Base-by-base conservation (phyloP, 2,113 vertebrate species). In the Leptocoma aspasia region DNA sequence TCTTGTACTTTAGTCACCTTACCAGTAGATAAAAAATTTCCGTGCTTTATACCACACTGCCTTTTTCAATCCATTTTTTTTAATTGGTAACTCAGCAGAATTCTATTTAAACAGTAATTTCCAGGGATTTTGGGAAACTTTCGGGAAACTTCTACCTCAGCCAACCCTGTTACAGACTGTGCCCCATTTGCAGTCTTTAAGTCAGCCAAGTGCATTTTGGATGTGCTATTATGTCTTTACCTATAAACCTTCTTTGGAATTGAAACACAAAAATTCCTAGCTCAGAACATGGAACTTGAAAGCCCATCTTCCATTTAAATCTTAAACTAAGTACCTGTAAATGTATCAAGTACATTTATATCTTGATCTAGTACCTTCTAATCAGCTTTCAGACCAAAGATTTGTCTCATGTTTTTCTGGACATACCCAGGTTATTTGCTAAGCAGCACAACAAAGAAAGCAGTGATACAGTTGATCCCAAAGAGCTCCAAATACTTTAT, bases 41-140 rank as follows among this genome's bases (percentile, higher is more conserved):
- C 75, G 63, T 90, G 78, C 90, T 96, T 88, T 91, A 85, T 96
- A 90, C 89, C 86, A 82, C 41, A n/a, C 56, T 81, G 82, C 45
- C 61, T 86, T 97, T 92, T 96, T 95, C 93, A 93, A 70, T 95
- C 66, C 56, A 94, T 92, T 80, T 85, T 95, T 95, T 96, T 85
- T 89, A 98, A 98, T 92, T 96, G 94, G 89, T 95, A 96, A 88
- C 88, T 94, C 90, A 86, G 81, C n/a, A 75, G 66, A 86, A 96
- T 97, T 97, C 90, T 96, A 94, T 96, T 97, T 96, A 93, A 98
- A 90, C 82, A 96, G 89, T 60, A 87, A 94, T 98, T 98, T 97
- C 81, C 88, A 92, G 79, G 87, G 52, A 97, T 94, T 97, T 96
- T 97, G 94, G 39, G 39, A 39, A 39, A 39, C 39, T 39, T 39